Base-by-base conservation (phyloP, 2,113 vertebrate species). In the Morone saxatilis region DNA sequence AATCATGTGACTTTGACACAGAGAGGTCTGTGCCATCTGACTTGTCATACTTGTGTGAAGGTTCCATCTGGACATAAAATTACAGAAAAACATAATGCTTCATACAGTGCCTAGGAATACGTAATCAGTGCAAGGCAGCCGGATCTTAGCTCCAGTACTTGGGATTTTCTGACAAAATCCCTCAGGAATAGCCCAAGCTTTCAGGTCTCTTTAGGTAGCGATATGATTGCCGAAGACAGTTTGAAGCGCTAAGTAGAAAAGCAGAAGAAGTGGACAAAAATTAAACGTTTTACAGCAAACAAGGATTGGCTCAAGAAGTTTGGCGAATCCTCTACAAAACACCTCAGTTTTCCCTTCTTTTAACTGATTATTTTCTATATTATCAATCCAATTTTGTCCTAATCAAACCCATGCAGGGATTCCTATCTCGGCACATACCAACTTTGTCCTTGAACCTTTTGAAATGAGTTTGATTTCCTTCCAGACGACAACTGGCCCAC, bases 401-500 rank as follows among this genome's bases (percentile, higher is more conserved):
- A 79, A 86, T 62, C 43, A 66, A 79, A 67, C 19, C 67, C 72
- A 80, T 50, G 36, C 19, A 53, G 50, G 20, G 41, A n/a, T 50
- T 53, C 61, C 40, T 17, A 38, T 63, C 36, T 22, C 47, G 66
- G 60, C n/a, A 68, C 71, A 83, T 69, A 66, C 67, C 71, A 56
- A 36, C 40, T 60, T 12, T 38, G 45, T 68, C 50, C 61, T 76
- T 59, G 70, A 68, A 66, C 61, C 40, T 69, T 78, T 36, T 78
- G 57, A 83, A 91, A 82, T 81, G 19, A 85, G 25, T 83, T 84
- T 88, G 78, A 90, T 88, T 94, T 91, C 93, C 89, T 89, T 72
- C 87, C 83, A 93, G 83, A 80, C 80, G 45, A 87, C 79, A 85
- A 77, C 41, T 43, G 43, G 78, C 60, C 71, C 61, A 38, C 53